Conservation (phyloP, 2,888 invertebrate genomes). For the Nomada fabriciana region DNA sequence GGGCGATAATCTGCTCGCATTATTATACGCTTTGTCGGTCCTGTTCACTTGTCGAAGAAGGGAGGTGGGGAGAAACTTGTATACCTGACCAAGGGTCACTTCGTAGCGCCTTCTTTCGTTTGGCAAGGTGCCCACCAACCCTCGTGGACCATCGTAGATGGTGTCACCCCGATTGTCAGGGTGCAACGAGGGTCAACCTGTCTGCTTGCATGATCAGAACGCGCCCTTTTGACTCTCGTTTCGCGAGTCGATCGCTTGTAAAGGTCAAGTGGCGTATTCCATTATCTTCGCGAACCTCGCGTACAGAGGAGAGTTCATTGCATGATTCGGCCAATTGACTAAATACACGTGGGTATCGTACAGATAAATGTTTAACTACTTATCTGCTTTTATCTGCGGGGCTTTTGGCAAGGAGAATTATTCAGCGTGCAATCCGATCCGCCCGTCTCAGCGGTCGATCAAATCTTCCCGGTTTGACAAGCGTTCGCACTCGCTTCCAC, state of each 20-base stretch:
- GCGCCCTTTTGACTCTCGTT: constrained; percentile 10
- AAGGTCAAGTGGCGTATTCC: background rate
- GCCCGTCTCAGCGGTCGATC: no score
- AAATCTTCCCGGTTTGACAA: no score
- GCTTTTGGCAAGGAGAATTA: no score
- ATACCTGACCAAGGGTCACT: constrained; percentile 84
- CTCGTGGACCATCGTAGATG: constrained; percentile 41
- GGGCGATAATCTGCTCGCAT: constrained; percentile 82
- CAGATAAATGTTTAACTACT: constrained; percentile 5
- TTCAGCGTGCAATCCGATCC: no score
- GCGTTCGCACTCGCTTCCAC: no score
- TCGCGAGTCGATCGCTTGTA: background rate
- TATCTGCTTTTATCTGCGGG: background rate
- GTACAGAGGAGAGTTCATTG: background rate
- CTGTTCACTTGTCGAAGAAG: constrained; percentile 74
- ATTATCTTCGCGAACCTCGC: background rate
- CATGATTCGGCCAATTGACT: background rate
- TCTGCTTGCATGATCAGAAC: constrained; percentile 19
- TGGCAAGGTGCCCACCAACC: constrained; percentile 55
- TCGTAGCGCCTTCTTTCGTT: constrained; percentile 55
- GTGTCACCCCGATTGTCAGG: constrained; percentile 49
- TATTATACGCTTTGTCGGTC: constrained; percentile 83
- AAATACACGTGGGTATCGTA: background rate
- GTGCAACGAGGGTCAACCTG: constrained; percentile 45
- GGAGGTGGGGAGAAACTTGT: constrained; percentile 59